phyloP scores from a whole-genome alignment of 2,888 invertebrate genomes.

The Catocala fraxini region DNA sequence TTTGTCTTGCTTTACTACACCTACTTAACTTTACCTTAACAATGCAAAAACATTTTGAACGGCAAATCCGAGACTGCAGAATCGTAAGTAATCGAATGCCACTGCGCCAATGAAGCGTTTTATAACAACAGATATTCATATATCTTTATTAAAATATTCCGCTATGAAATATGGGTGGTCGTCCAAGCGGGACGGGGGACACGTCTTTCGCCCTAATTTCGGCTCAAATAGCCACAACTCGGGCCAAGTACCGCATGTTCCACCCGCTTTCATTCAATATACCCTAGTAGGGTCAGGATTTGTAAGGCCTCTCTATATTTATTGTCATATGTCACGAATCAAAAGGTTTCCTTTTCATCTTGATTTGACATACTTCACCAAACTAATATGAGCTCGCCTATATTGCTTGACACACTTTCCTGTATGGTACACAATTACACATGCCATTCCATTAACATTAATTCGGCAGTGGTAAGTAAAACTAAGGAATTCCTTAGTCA shows the following conservation, averaged over 20 bases:
- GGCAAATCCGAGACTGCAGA: no score
- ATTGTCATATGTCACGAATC: conserved; percentile 29
- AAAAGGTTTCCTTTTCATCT: conserved; percentile 37
- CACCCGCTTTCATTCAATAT: conserved; percentile 45
- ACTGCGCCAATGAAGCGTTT: not conserved
- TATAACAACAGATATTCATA: not conserved
- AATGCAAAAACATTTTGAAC: no score
- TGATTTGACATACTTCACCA: conserved; percentile 29
- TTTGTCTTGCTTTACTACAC: no score
- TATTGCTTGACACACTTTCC: conserved; percentile 37
- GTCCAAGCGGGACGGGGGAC: conserved; percentile 31
- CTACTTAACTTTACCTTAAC: no score
- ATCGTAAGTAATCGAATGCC: no score
- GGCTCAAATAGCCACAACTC: conserved; percentile 34
- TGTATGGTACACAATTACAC: conserved; percentile 6
- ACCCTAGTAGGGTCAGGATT: conserved; percentile 35
- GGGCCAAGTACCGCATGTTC: conserved; percentile 31
- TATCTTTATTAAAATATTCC: not conserved
- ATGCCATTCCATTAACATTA: no score
- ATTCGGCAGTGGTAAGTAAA: no score
- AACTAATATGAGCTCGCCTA: conserved; percentile 24
- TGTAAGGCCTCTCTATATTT: conserved; percentile 30
- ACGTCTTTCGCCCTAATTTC: conserved; percentile 42
- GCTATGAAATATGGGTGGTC: conserved; percentile 27
- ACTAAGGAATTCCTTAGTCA: not conserved